These are phyloP conservation scores for Anguilla pacifica DNA, from an alignment of 2,797 vertebrate species.

Conservation along the genomic window DNA sequence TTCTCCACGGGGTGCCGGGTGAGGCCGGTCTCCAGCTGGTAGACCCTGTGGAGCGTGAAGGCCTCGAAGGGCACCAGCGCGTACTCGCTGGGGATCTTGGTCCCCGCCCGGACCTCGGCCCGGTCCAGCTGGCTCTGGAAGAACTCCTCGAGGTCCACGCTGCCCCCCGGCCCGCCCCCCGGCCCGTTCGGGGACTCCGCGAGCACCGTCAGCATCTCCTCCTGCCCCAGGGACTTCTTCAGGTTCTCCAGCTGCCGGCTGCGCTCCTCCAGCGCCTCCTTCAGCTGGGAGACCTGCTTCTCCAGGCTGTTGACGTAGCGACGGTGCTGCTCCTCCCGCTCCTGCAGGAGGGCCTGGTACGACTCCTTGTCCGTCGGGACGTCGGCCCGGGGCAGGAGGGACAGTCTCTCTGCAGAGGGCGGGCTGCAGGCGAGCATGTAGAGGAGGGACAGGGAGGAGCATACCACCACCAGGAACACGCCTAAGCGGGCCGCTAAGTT, in stretches of 20 bases:
- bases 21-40: constrained; percentile 95
- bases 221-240: constrained; percentile 70
- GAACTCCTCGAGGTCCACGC: constrained; percentile 83
- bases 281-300: constrained; percentile 89
- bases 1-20: constrained; percentile 95
- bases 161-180: constrained; percentile 63
- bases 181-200: constrained; percentile 48
- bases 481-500: constrained; percentile 81
- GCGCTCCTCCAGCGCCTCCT: constrained; percentile 86
- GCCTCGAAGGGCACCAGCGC: constrained; percentile 92
- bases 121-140: constrained; percentile 83
- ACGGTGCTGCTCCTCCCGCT: constrained; percentile 86
- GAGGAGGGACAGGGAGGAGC: constrained; percentile 85
- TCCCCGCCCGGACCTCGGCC: constrained; percentile 83
- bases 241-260: constrained; percentile 78
- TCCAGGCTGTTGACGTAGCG: constrained; percentile 87
- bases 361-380: constrained; percentile 72
- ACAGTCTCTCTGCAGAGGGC: constrained; percentile 73
- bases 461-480: constrained; percentile 79
- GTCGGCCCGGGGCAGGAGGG: constrained; percentile 71
- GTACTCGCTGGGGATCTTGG: constrained; percentile 85
- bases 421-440: constrained; percentile 92
- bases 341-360: constrained; percentile 83
- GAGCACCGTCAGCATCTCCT: constrained; percentile 54
- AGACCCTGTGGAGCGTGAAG: constrained; percentile 91